A percentile compares a stretch with the other conserved stretches of the same genome.
phyloP scores from a whole-genome alignment of 2,888 invertebrate species.

The Pseudococcus longispinus region DNA sequence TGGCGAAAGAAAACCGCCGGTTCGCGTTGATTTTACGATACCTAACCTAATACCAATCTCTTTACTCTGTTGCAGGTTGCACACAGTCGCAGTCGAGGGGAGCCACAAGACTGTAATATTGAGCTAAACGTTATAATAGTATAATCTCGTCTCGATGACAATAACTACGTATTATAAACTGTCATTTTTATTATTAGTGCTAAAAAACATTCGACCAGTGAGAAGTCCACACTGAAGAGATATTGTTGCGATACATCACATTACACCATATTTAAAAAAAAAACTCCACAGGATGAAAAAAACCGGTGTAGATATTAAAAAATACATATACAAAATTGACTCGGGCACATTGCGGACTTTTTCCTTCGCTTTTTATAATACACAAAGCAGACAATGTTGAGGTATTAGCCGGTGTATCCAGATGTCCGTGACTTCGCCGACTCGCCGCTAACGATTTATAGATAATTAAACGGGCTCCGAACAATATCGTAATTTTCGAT shows the following conservation, averaged over 20 bases:
- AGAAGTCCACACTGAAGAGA: background rate
- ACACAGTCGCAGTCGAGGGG: background rate
- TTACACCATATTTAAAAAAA: background rate
- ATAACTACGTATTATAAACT: conserved; percentile 5
- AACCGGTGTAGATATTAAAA: background rate
- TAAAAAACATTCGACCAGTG: background rate
- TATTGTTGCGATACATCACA: background rate
- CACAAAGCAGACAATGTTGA: conserved; percentile 47
- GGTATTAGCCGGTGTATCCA: conserved; percentile 37
- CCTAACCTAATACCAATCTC: background rate
- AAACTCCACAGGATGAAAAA: background rate
- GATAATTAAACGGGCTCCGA: conserved; percentile 53
- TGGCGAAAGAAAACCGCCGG: background rate
- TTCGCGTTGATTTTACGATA: background rate
- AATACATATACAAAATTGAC: conserved; percentile 12
- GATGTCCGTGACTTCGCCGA: conserved; percentile 53
- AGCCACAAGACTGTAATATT: background rate
- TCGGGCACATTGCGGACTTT: background rate
- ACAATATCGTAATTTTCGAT: conserved; percentile 55
- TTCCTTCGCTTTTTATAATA: background rate
- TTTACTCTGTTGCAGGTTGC: background rate
- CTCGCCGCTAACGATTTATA: conserved; percentile 49
- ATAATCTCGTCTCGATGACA: conserved; percentile 39
- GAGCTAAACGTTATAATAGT: background rate
- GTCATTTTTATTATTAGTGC: conserved; percentile 21